These are phyloP conservation scores for Andrena haemorrhoa DNA, from an alignment of 2,888 invertebrate species.

Conservation along the genomic window DNA sequence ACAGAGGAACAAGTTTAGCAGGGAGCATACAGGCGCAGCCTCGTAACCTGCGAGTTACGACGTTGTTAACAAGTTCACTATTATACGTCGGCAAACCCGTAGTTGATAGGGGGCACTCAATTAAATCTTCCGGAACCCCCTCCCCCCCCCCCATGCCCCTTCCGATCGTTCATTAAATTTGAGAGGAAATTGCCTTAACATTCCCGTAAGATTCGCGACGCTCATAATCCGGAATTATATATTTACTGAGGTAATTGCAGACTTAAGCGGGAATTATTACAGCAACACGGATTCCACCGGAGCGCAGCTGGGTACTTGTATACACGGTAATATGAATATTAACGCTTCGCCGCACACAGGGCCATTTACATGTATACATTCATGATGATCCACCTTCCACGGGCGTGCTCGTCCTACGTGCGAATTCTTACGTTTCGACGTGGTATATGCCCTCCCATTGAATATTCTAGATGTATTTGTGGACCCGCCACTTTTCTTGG, in stretches of 20 bases:
- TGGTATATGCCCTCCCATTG: not conserved
- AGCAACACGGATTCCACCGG: slow-evolving; percentile 35
- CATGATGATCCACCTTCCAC: not conserved
- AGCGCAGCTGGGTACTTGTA: slow-evolving; percentile 36
- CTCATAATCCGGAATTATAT: slow-evolving; percentile 41
- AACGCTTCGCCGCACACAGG: slow-evolving; percentile 26
- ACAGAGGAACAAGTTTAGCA: not conserved
- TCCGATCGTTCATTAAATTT: slow-evolving; percentile 28
- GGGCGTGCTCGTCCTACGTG: not conserved
- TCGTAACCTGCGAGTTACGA: not conserved
- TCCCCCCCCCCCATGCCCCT: too few species aligned
- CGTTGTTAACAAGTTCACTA: slow-evolving; percentile 21
- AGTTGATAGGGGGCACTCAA: not conserved
- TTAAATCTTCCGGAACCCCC: slow-evolving; percentile 1
- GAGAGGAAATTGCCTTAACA: slow-evolving; percentile 5
- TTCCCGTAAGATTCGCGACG: slow-evolving; percentile 21
- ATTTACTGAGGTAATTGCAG: slow-evolving; percentile 45
- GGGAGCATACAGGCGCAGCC: not conserved
- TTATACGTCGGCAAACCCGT: not conserved
- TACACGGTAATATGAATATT: slow-evolving; percentile 44
- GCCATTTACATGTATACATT: slow-evolving; percentile 15
- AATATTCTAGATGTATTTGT: slow-evolving; percentile 25
- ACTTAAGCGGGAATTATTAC: slow-evolving; percentile 37
- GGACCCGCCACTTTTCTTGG: slow-evolving; percentile 23
- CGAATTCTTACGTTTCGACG: slow-evolving; percentile 17